Percentiles rank a stretch among this genome's conserved stretches.
These are phyloP conservation scores for Channa striata DNA, from an alignment of 2,797 vertebrate genomes.

Conservation along the genomic window DNA sequence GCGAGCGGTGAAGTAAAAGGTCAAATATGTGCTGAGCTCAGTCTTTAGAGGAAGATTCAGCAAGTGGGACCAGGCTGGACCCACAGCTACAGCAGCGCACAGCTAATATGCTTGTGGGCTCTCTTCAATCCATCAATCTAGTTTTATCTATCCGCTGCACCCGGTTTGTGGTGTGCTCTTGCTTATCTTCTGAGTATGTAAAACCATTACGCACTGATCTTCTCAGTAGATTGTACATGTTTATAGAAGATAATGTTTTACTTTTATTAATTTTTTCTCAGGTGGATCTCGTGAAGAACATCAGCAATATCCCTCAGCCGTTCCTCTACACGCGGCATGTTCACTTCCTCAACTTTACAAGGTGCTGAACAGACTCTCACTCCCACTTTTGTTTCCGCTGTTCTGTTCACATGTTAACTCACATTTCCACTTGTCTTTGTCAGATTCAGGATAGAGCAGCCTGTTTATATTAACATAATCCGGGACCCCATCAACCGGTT, in stretches of 20 bases:
- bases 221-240: neutral
- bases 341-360: conserved; percentile 99
- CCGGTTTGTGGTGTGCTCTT: no score
- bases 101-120: neutral
- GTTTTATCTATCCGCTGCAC: no score
- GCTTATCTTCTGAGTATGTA: no score
- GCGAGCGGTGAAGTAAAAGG: conserved; percentile 11
- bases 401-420: neutral
- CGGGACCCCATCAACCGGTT: conserved; percentile 97
- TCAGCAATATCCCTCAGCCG: conserved; percentile 94
- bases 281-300: conserved; percentile 98
- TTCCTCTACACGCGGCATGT: conserved; percentile 98
- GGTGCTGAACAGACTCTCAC: conserved; percentile 75
- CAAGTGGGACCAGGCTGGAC: conserved; percentile 31
- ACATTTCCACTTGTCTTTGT: conserved; percentile 38
- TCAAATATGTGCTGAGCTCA: conserved; percentile 5
- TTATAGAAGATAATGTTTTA: neutral
- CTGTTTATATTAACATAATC: conserved; percentile 98
- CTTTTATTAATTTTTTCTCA: conserved; percentile 67
- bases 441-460: conserved; percentile 97
- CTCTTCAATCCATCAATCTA: neutral
- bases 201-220: no score
- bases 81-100: neutral
- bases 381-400: neutral
- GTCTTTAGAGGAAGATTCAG: conserved; percentile 14